These are phyloP conservation scores for Drosophila histrio DNA, from an alignment of 2,888 invertebrate species.

Conservation along the genomic window DNA sequence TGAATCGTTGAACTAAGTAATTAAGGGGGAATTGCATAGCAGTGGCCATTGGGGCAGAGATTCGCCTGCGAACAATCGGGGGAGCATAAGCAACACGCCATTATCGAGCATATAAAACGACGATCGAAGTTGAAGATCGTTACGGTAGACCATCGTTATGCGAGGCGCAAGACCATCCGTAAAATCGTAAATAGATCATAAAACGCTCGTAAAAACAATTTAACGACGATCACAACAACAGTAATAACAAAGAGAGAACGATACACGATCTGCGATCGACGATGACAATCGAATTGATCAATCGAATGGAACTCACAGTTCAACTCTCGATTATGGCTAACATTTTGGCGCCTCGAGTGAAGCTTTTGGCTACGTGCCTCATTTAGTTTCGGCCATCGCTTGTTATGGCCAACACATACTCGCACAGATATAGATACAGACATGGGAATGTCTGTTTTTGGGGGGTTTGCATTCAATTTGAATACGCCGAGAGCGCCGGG, in stretches of 20 bases:
- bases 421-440: conserved; percentile 3
- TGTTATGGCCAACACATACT: conserved; percentile 50
- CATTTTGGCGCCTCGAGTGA: conserved; percentile 44
- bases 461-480: conserved; percentile 39
- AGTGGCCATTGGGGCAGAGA: conserved; percentile 2
- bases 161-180: conserved; percentile 72
- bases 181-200: conserved; percentile 84
- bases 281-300: conserved; percentile 33
- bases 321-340: conserved; percentile 17
- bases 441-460: neutral
- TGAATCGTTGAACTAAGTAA: conserved; percentile 60
- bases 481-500: conserved; percentile 28
- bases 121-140: conserved; percentile 34
- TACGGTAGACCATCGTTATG: conserved; percentile 66
- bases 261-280: conserved; percentile 11
- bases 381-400: conserved; percentile 49
- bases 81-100: conserved; percentile 44
- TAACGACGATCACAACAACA: conserved; percentile 68
- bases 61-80: conserved; percentile 26
- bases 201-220: conserved; percentile 82
- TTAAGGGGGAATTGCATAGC: conserved; percentile 39
- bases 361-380: conserved; percentile 37
- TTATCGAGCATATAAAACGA: conserved; percentile 50
- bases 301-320: neutral
- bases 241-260: conserved; percentile 26